A percentile compares a stretch with the other conserved stretches of the same genome.
Evolutionary conservation across 1,140 invertebrate genomes (phyloP).

Genomic region (Battus philenor): DNA sequence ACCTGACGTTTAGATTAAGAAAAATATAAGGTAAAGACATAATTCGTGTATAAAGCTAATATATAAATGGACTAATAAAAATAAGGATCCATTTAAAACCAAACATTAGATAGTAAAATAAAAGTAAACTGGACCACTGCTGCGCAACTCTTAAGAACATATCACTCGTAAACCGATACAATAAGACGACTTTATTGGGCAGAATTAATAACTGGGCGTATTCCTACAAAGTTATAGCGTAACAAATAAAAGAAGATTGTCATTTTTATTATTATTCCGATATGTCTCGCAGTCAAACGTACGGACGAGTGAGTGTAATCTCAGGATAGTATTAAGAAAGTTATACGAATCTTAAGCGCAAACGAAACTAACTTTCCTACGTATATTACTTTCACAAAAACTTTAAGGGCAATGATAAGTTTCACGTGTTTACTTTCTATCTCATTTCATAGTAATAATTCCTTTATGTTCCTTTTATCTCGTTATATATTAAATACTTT

Average conservation of each 20-base stretch:
- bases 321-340: constrained; percentile 65
- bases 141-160: constrained; percentile 23
- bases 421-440: constrained; percentile 29
- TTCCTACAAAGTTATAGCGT: constrained; percentile 51
- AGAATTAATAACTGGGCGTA: constrained; percentile 63
- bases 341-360: constrained; percentile 61
- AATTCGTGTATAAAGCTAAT: no score
- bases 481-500: no score
- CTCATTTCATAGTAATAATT: constrained; percentile 8
- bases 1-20: no score
- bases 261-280: constrained; percentile 66
- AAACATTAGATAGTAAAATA: constrained; percentile 16
- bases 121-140: constrained; percentile 18
- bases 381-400: constrained; percentile 61
- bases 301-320: constrained; percentile 53
- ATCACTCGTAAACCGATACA: constrained; percentile 33
- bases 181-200: constrained; percentile 57
- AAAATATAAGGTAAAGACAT: no score
- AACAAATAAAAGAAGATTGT: constrained; percentile 64
- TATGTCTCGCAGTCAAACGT: constrained; percentile 46
- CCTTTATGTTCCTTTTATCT: not conserved
- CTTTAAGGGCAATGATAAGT: constrained; percentile 52
- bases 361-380: constrained; percentile 45
- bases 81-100: constrained; percentile 8
- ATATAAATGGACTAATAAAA: constrained; percentile 7